Evolutionary conservation across 2,888 invertebrate genomes (phyloP), one percentile per base, ranked within the genome.

Genomic region (Phasia obesa): DNA sequence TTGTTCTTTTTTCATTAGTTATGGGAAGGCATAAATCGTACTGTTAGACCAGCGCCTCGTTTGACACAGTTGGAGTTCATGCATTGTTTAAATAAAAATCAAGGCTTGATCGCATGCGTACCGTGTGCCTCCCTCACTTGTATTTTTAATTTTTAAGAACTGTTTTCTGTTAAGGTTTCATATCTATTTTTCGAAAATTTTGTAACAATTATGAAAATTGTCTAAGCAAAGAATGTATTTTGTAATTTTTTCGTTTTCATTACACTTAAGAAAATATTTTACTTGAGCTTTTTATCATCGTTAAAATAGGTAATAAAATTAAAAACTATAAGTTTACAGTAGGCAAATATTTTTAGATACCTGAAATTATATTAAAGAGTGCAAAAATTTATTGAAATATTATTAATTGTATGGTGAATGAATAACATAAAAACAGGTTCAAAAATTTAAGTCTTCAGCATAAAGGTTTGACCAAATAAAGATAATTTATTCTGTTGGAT

Each of bases 31-130:
- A 78, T 76, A 71, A 81, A 77, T 69, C 49, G 73, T 57, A 74
- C 70, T 69, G 82, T 67, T 70, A 69, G 69, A 35, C 69, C 77
- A 77, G 81, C 74, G 74, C 82, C 82, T 82, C 69, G 78, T 59
- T 78, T 78, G 64, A 74, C 78, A 82, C 82, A 82, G 82, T 74
- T 82, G 78, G 78, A 78, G 73, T 74, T 78, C 78, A 78, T 79
- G 74, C 75, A 59, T 75, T 80, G 65, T 74, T 83, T 65, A 64
- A 69, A 64, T 44, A 74, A 71, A 70, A 73, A 74, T 71, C 55
- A 51, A 69, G 47, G 35, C 64, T 53, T 73, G 44, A 53, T 55
- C 74, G 74, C 82, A 77, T 82, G 81, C 65, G 81, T 82, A 70
- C 65, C 23, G 21, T 62, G 21, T 59, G 65, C 38, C 49, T 59